Evolutionary conservation across 1,140 invertebrate genomes (phyloP).

Genomic region (Pseudomyrmex gracilis): DNA sequence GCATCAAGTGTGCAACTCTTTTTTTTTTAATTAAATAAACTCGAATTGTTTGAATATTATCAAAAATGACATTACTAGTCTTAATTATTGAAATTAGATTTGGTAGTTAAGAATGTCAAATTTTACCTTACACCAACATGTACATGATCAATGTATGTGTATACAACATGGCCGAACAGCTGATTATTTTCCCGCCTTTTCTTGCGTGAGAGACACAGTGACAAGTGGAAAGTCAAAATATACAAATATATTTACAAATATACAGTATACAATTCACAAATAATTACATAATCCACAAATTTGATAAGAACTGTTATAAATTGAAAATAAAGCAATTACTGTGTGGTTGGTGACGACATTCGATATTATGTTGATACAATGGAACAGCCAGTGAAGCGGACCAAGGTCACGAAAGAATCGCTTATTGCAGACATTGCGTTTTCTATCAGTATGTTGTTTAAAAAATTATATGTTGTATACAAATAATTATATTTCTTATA

Average conservation of each 20-base stretch:
- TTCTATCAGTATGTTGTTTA: conserved; percentile 62
- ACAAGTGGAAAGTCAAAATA: neutral
- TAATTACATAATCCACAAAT: neutral
- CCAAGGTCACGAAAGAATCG: conserved; percentile 48
- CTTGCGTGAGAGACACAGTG: neutral
- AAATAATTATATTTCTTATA: neutral
- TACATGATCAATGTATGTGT: neutral
- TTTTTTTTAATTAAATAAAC: neutral
- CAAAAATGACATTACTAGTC: neutral
- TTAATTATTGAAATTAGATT: too few relatives aligned
- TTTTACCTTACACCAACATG: neutral
- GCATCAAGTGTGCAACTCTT: neutral
- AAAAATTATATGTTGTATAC: neutral
- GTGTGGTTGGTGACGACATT: too few relatives aligned
- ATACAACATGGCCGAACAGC: conserved; percentile 3
- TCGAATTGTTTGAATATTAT: neutral
- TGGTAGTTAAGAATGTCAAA: neutral
- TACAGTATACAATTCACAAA: too few relatives aligned
- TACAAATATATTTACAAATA: too few relatives aligned
- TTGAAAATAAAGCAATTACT: neutral
- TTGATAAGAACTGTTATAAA: neutral
- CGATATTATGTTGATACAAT: neutral
- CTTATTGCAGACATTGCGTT: conserved; percentile 54
- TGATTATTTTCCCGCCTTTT: conserved; percentile 15
- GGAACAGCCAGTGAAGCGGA: conserved; percentile 51